Base-by-base conservation (phyloP, 2,113 vertebrate species). In the Perognathus longimembris region DNA sequence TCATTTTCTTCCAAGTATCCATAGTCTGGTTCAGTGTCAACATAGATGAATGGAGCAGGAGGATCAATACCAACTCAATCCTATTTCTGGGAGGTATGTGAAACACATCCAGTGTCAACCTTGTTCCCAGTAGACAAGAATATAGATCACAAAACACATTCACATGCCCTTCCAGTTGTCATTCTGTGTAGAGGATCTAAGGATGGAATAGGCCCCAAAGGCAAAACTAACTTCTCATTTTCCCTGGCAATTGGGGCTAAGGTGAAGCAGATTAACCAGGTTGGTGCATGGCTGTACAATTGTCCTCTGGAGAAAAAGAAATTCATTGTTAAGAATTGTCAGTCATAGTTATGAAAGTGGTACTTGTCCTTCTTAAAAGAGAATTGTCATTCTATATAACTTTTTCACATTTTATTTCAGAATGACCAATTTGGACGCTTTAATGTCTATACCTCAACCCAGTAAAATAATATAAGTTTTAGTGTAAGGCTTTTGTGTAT, bases 171-270 rank as follows among this genome's bases (percentile, higher is more conserved):
- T 87, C 81, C 21, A 59, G 70, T 42, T 96, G 92, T 91, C 93
- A 91, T 70, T 76, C 59, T 86, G 81, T 80, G 78, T 12, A 70
- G 57, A 95, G 34, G 50, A 90, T 95, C 86, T 89, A 88, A 93
- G 76, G 85, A 80, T 63, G 61, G 40, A 95, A 95, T 89, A 84
- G 93, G 42, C 83, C 90, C 82, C 90, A 86, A 92, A 95, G 86
- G 88, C 94, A 83, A 90, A 93, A 92, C 78, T 86, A 77, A 89
- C 71, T 95, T 87, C 83, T 93, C 85, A 76, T 89, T 94, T 90
- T 95, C 92, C 84, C 71, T 86, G 67, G 54, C 67, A 84, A 76
- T 34, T 15, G 45, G n/a, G 40, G 54, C 78, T 86, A 94, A 82
- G 36, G 76, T 91, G 86, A 90, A 83, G 76, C 40, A 91, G 76